Conservation (phyloP, 1,140 invertebrate genomes). For the Cotesia glomerata region DNA sequence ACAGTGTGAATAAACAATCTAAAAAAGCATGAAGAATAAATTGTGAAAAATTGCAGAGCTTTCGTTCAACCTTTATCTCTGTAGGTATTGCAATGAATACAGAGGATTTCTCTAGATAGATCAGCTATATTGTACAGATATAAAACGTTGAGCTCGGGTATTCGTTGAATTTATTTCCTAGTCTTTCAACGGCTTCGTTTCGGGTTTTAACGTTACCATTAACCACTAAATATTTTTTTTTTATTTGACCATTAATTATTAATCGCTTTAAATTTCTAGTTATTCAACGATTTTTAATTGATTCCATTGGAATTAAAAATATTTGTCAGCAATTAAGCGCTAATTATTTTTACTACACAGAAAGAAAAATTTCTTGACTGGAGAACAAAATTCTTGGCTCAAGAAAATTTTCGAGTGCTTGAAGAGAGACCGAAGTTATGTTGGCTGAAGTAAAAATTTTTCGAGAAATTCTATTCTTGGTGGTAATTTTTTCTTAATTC, state of each 20-base stretch:
- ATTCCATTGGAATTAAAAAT: too few relatives aligned
- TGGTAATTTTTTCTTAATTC: too few relatives aligned
- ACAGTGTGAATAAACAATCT: conserved; percentile 4
- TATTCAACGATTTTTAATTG: too few relatives aligned
- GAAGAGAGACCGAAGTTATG: too few relatives aligned
- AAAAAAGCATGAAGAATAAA: conserved; percentile 1
- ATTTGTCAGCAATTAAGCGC: too few relatives aligned
- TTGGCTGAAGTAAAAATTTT: too few relatives aligned
- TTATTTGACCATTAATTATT: not conserved
- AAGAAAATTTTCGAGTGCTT: too few relatives aligned
- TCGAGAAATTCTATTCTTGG: too few relatives aligned
- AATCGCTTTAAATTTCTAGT: too few relatives aligned
- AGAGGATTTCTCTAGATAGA: conserved; percentile 7
- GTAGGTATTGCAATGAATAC: not conserved
- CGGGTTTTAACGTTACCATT: not conserved
- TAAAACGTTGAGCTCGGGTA: conserved; percentile 16
- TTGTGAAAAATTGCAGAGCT: conserved; percentile 16
- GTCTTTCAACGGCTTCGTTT: not conserved
- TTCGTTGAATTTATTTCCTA: conserved; percentile 17
- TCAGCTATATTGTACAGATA: conserved; percentile 14
- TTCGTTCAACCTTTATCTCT: not conserved
- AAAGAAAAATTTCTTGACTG: too few relatives aligned
- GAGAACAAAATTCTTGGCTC: too few relatives aligned
- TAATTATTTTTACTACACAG: too few relatives aligned
- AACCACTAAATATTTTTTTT: not conserved